Base-by-base conservation (phyloP, 2,888 invertebrate species). In the Rhaphigaster nebulosa region DNA sequence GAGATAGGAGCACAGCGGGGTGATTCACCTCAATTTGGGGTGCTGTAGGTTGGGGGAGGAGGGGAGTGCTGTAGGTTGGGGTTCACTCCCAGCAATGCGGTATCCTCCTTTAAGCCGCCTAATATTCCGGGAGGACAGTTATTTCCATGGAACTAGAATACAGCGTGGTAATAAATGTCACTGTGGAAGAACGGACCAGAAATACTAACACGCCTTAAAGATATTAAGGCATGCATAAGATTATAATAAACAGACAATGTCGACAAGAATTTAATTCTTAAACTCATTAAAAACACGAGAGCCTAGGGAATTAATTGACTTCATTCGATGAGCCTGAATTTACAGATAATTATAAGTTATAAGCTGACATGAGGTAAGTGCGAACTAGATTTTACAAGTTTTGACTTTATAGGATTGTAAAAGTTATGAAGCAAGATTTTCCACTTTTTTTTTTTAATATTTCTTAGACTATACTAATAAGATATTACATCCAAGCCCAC, bases 41-140 rank as follows among this genome's bases (percentile, higher is more conserved):
- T 2, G 3, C 29, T 18, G 15, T 13, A 26, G 56, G 26, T 34
- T 12, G 70, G 70, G n/a, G 12, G 18, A 12, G n/a, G n/a, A n/a
- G n/a, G n/a, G n/a, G n/a, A n/a, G n/a, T n/a, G n/a, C n/a, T n/a
- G n/a, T n/a, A n/a, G n/a, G n/a, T n/a, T n/a, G 12, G 12, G 70
- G 70, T 34, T 38, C 70, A 76, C 70, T 18, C 12, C 65, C 70
- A 38, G 70, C 70, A 76, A 76, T 76, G 70, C 70, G 70, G 70
- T 2, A 76, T 76, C 38, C 70, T 70, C 70, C 38, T 38, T 38
- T 23, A 76, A 20, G 38, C 15, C 70, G 20, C 38, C 38, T 38
- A 76, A 76, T 76, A 76, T 76, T 20, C 34, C 8, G 38, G 70
- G 38, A 76, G 70, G 70, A 38, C 70, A 38, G 38, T 76, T 38